Evolutionary conservation across 2,797 vertebrate genomes (phyloP).

Genomic region (Siniperca scherzeri): DNA sequence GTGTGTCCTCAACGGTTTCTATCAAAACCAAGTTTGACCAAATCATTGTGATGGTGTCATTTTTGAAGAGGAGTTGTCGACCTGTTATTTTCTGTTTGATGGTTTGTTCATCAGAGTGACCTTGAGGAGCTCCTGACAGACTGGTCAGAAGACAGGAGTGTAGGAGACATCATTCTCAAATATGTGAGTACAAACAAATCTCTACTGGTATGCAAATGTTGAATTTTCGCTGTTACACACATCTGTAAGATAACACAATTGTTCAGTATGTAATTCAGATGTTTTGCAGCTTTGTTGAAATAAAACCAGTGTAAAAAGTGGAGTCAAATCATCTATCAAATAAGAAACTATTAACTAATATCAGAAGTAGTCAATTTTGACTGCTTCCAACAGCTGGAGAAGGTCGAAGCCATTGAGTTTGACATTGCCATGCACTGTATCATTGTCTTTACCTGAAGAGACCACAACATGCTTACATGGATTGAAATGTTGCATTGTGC

Average conservation of each 20-base stretch:
- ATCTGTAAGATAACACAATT: neutral
- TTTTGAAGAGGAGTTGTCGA: neutral
- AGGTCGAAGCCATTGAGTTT: neutral
- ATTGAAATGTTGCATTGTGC: neutral
- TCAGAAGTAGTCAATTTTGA: neutral
- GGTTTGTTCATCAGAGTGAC: conserved; percentile 86
- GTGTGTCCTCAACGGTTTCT: neutral
- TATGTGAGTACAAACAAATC: conserved; percentile 88
- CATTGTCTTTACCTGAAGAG: neutral
- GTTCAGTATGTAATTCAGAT: too few relatives aligned
- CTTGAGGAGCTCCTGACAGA: conserved; percentile 95
- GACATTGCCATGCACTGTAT: neutral
- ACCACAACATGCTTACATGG: too few relatives aligned
- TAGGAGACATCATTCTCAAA: conserved; percentile 95
- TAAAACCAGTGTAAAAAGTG: neutral
- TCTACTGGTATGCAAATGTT: neutral
- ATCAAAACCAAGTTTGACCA: neutral
- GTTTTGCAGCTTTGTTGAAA: neutral
- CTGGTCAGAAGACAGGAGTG: conserved; percentile 95
- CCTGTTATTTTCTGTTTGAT: conserved; percentile 20
- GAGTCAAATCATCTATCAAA: neutral
- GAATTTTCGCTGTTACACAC: neutral
- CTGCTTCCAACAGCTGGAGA: neutral
- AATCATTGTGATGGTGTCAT: neutral
- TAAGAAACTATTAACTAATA: neutral